Conservation (phyloP, 2,888 invertebrate species). For the Drosophila algonquin region DNA sequence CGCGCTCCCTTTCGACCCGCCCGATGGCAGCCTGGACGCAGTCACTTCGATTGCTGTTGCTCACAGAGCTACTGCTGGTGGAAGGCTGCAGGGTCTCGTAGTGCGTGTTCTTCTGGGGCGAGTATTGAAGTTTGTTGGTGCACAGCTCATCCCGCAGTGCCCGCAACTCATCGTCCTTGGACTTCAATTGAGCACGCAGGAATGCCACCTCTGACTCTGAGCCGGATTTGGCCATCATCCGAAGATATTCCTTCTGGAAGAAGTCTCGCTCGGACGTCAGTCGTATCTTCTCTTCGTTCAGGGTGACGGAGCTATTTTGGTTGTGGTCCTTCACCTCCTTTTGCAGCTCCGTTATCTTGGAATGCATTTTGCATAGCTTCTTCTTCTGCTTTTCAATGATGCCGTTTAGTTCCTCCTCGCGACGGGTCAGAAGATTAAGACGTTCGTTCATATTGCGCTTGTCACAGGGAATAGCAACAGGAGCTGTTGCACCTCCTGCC, state of each 20-base stretch:
- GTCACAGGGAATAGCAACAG: conserved; percentile 82
- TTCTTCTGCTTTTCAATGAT: conserved; percentile 85
- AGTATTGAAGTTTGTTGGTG: conserved; percentile 27
- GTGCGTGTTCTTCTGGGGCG: conserved; percentile 45
- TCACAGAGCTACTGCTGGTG: conserved; percentile 28
- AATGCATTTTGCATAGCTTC: conserved; percentile 85
- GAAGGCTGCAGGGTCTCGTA: conserved; percentile 40
- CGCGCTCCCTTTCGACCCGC: conserved; percentile 85
- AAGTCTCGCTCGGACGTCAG: conserved; percentile 82
- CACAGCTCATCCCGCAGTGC: conserved; percentile 72
- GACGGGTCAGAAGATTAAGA: conserved; percentile 86
- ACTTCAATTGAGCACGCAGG: conserved; percentile 80
- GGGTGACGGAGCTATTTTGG: conserved; percentile 49
- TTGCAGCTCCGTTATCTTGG: conserved; percentile 59
- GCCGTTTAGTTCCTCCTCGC: conserved; percentile 85
- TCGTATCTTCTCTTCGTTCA: conserved; percentile 82
- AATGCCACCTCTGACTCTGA: conserved; percentile 81
- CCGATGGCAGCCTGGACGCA: conserved; percentile 82
- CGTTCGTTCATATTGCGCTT: conserved; percentile 86
- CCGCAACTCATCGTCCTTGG: conserved; percentile 81
- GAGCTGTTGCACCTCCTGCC: conserved; percentile 11
- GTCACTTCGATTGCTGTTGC: conserved; percentile 62
- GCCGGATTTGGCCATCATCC: conserved; percentile 77
- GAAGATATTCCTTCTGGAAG: conserved; percentile 83
- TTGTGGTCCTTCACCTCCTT: conserved; percentile 55